phyloP scores from a whole-genome alignment of 2,797 vertebrate genomes.

The Sebastes steindachneri region DNA sequence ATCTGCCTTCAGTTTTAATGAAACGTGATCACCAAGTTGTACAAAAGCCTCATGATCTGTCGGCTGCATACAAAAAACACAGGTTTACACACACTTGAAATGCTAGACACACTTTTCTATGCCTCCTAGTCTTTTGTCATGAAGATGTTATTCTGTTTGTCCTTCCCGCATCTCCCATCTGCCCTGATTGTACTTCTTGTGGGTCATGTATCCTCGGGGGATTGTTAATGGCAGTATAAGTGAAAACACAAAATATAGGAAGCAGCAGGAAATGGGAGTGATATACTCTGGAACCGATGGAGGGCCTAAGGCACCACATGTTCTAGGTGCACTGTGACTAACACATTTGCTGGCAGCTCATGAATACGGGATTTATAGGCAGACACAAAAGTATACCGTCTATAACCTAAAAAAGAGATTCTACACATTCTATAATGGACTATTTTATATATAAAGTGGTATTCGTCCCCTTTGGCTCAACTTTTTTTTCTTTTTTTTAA shows the following conservation, averaged over 20 bases:
- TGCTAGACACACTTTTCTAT: not conserved
- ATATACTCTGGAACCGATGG: slow-evolving; percentile 64
- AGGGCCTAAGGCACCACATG: slow-evolving; percentile 66
- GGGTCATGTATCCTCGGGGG: slow-evolving; percentile 73
- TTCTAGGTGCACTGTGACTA: slow-evolving; percentile 66
- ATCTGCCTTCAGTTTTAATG: slow-evolving; percentile 26
- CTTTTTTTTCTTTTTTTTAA: slow-evolving; percentile 11
- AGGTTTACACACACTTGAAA: not conserved
- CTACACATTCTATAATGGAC: not conserved
- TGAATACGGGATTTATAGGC: slow-evolving; percentile 10
- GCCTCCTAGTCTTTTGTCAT: slow-evolving; percentile 56
- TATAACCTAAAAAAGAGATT: not conserved
- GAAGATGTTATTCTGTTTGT: slow-evolving; percentile 72
- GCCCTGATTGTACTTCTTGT: slow-evolving; percentile 57
- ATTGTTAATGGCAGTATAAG: slow-evolving; percentile 75
- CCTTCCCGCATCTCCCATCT: slow-evolving; percentile 32
- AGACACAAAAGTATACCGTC: slow-evolving; percentile 1
- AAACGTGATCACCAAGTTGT: slow-evolving; percentile 25
- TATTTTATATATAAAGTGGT: slow-evolving; percentile 21
- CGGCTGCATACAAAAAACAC: not conserved
- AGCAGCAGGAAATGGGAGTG: slow-evolving; percentile 77
- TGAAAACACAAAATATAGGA: slow-evolving; percentile 78
- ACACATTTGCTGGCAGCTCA: slow-evolving; percentile 49
- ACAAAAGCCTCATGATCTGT: not conserved
- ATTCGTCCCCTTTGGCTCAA: slow-evolving; percentile 25